These are phyloP conservation scores for Leptogaster cylindrica DNA, from an alignment of 2,888 invertebrate species.

Conservation along the genomic window DNA sequence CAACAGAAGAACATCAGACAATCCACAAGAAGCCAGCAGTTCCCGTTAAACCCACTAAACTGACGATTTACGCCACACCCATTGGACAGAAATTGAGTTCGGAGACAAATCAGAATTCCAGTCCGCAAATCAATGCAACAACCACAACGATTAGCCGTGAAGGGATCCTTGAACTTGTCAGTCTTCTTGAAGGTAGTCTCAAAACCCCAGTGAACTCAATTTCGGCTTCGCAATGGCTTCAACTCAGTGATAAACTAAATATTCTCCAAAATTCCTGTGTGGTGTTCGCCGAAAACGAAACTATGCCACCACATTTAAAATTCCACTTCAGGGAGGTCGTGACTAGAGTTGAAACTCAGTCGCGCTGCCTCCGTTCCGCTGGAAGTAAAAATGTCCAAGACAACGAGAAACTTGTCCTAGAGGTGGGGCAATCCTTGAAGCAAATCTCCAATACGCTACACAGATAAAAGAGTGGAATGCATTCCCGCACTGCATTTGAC, in stretches of 20 bases:
- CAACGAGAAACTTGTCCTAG: conserved; percentile 71
- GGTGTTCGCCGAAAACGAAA: conserved; percentile 78
- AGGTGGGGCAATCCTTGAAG: conserved; percentile 66
- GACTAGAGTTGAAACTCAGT: conserved; percentile 73
- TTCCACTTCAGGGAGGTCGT: conserved; percentile 84
- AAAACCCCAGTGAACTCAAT: conserved; percentile 64
- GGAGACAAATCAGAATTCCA: conserved; percentile 58
- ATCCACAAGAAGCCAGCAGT: conserved; percentile 69
- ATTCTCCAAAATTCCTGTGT: conserved; percentile 82
- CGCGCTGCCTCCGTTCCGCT: conserved; percentile 71
- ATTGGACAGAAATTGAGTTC: conserved; percentile 57
- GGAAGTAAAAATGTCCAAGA: conserved; percentile 74
- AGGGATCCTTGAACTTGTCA: conserved; percentile 71
- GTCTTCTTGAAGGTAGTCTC: conserved; percentile 70
- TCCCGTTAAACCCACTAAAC: conserved; percentile 72
- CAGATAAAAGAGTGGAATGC: conserved; percentile 56
- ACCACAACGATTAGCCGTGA: conserved; percentile 64
- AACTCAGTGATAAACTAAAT: conserved; percentile 80
- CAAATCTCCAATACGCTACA: conserved; percentile 62
- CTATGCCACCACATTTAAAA: conserved; percentile 83
- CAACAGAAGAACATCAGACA: conserved; percentile 45
- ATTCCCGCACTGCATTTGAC: conserved; percentile 1
- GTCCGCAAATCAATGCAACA: conserved; percentile 54
- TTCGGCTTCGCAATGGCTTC: conserved; percentile 75
- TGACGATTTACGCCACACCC: conserved; percentile 80